Percentiles rank a stretch among this genome's conserved stretches.
Conservation (phyloP, 1,140 invertebrate species). For the Conus ventricosus region DNA sequence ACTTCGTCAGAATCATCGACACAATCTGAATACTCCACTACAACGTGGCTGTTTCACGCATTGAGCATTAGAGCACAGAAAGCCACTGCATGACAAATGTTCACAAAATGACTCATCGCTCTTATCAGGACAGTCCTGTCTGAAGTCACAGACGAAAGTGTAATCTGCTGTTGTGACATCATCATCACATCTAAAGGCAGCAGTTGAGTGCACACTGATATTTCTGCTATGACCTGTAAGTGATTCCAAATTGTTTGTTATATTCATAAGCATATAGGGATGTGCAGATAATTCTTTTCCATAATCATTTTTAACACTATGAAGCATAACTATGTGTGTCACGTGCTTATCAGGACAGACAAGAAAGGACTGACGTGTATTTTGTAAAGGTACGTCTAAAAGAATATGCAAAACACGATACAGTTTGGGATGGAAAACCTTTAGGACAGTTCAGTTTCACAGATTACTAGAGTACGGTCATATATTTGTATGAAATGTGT, state of each 20-base stretch:
- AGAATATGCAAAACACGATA: not conserved
- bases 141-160: conserved; percentile 26
- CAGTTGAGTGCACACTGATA: no score
- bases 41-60: not conserved
- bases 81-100: not conserved
- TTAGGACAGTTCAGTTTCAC: no score
- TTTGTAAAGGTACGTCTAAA: not conserved
- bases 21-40: not conserved
- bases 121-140: not conserved
- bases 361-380: not conserved
- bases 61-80: conserved; percentile 10
- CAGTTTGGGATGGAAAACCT: not conserved
- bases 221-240: no score
- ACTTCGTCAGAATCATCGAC: conserved; percentile 10
- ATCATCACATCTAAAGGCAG: not conserved
- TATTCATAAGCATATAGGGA: no score
- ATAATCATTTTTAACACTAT: no score
- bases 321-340: not conserved
- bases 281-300: no score
- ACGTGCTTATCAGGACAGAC: not conserved
- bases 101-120: conserved; percentile 18
- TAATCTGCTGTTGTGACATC: not conserved
- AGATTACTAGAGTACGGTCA: not conserved
- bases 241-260: no score
- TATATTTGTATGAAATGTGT: not conserved